These are phyloP conservation scores for Podarcis cretensis DNA, from an alignment of 2,113 vertebrate species.

Conservation along the genomic window DNA sequence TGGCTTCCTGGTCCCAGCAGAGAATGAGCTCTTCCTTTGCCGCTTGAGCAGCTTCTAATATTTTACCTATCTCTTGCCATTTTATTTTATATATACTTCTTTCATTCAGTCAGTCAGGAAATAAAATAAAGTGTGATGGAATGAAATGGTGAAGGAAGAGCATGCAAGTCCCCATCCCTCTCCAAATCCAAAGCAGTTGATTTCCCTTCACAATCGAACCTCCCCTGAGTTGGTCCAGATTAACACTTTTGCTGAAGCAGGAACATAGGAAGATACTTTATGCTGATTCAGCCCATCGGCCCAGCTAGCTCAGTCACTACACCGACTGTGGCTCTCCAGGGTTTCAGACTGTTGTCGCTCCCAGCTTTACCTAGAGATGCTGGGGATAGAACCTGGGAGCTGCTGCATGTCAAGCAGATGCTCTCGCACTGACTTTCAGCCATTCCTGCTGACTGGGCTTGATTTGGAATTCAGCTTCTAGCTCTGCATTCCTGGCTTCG, in stretches of 20 bases:
- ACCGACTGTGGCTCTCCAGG: too few species aligned
- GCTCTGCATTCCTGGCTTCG: not conserved
- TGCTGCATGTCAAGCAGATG: too few species aligned
- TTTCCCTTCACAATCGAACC: not conserved
- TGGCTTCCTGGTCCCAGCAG: slow-evolving; percentile 6
- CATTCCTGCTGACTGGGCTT: not conserved
- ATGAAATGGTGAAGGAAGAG: slow-evolving; percentile 16
- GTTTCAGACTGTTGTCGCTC: too few species aligned
- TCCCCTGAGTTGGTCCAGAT: not conserved
- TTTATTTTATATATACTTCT: slow-evolving; percentile 28
- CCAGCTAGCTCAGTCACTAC: too few species aligned
- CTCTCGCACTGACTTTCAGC: too few species aligned
- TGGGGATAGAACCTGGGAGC: too few species aligned
- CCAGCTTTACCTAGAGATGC: too few species aligned
- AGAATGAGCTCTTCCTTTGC: slow-evolving; percentile 27
- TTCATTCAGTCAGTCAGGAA: slow-evolving; percentile 20
- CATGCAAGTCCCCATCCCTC: not conserved
- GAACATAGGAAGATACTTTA: too few species aligned
- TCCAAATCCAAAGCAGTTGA: not conserved
- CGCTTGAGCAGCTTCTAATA: slow-evolving; percentile 34
- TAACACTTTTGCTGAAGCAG: not conserved
- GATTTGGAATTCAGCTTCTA: slow-evolving; percentile 24
- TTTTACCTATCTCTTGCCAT: slow-evolving; percentile 33
- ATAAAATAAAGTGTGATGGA: slow-evolving; percentile 25
- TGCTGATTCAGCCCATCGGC: too few species aligned